A percentile compares a stretch with the other conserved stretches of the same genome.
Evolutionary conservation across 2,797 vertebrate genomes (phyloP).

Genomic region (Serranus cabrilla): DNA sequence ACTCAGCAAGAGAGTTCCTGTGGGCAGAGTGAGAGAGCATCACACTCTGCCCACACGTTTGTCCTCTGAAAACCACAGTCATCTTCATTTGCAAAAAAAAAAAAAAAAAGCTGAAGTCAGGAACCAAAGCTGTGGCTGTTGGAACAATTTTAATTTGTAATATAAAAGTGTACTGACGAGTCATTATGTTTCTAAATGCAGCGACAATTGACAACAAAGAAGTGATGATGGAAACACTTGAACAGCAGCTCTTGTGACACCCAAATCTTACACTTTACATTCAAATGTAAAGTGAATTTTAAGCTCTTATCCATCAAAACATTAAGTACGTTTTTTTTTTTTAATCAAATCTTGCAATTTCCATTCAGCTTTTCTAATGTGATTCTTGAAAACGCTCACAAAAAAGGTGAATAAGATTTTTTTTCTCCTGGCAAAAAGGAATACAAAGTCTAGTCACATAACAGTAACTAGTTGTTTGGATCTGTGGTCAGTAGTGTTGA

Average conservation of each 20-base stretch:
- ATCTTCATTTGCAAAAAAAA: conserved; percentile 55
- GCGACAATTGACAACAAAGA: not conserved
- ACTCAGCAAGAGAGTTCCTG: conserved; percentile 83
- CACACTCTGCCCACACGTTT: conserved; percentile 81
- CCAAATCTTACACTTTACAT: no score
- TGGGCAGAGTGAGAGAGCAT: conserved; percentile 83
- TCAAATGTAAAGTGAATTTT: no score
- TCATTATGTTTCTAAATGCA: conserved; percentile 1
- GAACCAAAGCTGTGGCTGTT: conserved; percentile 10
- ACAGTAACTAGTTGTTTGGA: not conserved
- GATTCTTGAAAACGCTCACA: no score
- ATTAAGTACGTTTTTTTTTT: no score
- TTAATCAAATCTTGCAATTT: no score
- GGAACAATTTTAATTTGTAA: conserved; percentile 34
- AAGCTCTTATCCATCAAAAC: no score
- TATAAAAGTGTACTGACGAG: not conserved
- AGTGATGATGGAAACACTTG: not conserved
- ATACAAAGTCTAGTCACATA: not conserved
- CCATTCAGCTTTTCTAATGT: no score
- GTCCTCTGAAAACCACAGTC: conserved; percentile 79
- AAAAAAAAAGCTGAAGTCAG: conserved; percentile 20
- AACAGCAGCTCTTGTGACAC: not conserved
- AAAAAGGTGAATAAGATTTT: no score
- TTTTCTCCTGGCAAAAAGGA: no score
- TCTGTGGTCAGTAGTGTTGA: not conserved